A percentile compares a stretch with the other conserved stretches of the same genome.
These are phyloP conservation scores for Palythoa grandiflora DNA, from an alignment of 92 coral and sea anemone genomes.

Conservation along the genomic window DNA sequence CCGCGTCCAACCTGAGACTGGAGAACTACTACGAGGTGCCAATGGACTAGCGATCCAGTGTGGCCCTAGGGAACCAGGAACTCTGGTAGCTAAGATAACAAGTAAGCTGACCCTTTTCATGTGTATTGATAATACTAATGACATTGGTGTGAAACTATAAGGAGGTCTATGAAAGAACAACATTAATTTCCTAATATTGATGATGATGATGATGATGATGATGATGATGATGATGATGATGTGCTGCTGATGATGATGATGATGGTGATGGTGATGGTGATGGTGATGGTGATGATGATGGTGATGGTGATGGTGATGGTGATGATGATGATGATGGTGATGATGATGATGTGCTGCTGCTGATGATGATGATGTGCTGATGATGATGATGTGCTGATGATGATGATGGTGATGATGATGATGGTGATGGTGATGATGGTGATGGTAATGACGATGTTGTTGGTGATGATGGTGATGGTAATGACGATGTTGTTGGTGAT, in stretches of 20 bases:
- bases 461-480: neutral
- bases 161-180: neutral
- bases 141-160: neutral
- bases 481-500: neutral
- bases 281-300: neutral
- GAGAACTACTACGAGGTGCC: conserved; percentile 79
- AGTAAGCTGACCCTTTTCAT: neutral
- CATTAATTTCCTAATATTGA: neutral
- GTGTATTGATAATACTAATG: neutral
- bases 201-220: neutral
- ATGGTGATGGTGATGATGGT: neutral
- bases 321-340: neutral
- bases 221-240: neutral
- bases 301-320: neutral
- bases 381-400: too few species aligned
- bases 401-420: neutral
- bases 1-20: conserved; percentile 80
- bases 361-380: neutral
- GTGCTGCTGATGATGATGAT: too few species aligned
- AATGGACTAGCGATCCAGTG: conserved; percentile 89
- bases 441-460: too few species aligned
- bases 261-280: neutral
- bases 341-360: neutral
- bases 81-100: conserved; percentile 73
- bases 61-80: conserved; percentile 87